Evolutionary conservation across 1,140 invertebrate species (phyloP).

Genomic region (Teleopsis dalmanni): DNA sequence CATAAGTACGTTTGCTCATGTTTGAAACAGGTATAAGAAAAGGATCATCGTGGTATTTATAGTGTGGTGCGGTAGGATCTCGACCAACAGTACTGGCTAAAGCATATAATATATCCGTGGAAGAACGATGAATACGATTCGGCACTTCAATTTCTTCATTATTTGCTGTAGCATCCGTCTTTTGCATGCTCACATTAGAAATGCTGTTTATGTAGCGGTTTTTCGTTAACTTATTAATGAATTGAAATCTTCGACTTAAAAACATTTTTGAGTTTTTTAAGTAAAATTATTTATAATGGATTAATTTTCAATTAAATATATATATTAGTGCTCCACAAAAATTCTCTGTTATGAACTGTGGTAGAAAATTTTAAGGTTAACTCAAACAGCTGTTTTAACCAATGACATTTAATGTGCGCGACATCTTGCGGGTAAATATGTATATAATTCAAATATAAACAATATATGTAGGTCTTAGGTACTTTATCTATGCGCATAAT

Average conservation of each 20-base stretch:
- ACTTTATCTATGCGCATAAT: too few species aligned
- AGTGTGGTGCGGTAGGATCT: constrained; percentile 74
- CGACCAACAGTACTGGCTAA: constrained; percentile 63
- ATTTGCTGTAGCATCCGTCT: neutral
- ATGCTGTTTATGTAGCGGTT: neutral
- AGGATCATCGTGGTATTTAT: constrained; percentile 86
- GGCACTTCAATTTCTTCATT: constrained; percentile 49
- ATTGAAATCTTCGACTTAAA: constrained; percentile 7
- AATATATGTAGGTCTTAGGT: too few species aligned
- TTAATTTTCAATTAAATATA: too few species aligned
- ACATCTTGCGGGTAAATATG: too few species aligned
- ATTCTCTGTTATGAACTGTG: too few species aligned
- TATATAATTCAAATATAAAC: too few species aligned
- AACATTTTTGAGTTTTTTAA: neutral
- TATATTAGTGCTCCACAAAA: too few species aligned
- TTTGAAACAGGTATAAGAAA: constrained; percentile 76
- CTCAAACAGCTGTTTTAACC: too few species aligned
- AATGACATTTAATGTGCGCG: too few species aligned
- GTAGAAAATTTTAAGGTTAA: too few species aligned
- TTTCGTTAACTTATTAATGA: neutral
- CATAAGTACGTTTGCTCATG: constrained; percentile 61
- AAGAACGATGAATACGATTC: constrained; percentile 59
- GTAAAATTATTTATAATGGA: neutral
- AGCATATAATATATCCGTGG: constrained; percentile 76
- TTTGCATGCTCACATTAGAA: too few species aligned